These are phyloP conservation scores for Sclerodermus sp. DNA, from an alignment of 2,888 invertebrate species.

Conservation along the genomic window DNA sequence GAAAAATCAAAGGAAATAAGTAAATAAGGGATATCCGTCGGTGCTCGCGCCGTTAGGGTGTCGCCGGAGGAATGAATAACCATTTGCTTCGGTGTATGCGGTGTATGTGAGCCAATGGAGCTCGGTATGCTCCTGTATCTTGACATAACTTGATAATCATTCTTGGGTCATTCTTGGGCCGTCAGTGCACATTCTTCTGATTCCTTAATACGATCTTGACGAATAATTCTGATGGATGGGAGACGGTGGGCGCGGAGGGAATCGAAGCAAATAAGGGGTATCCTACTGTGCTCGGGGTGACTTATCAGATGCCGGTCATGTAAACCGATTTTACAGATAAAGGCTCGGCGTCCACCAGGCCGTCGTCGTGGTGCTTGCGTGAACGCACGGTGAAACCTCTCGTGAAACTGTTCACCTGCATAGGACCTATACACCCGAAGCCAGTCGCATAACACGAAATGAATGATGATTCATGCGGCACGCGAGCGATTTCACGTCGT, in stretches of 20 bases:
- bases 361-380: constrained; percentile 4
- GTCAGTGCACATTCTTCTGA: too few relatives aligned
- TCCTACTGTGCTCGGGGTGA: constrained; percentile 25
- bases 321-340: constrained; percentile 44
- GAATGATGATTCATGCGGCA: constrained; percentile 54
- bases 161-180: too few relatives aligned
- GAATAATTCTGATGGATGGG: neutral
- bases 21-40: too few relatives aligned
- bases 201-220: neutral
- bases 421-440: constrained; percentile 16
- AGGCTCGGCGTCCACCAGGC: constrained; percentile 32
- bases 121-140: too few relatives aligned
- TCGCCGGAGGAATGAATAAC: too few relatives aligned
- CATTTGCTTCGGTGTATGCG: too few relatives aligned
- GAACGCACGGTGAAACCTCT: constrained; percentile 3
- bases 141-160: too few relatives aligned
- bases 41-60: too few relatives aligned
- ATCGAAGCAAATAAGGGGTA: constrained; percentile 39
- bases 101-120: too few relatives aligned
- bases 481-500: constrained; percentile 48
- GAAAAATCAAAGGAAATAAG: too few relatives aligned
- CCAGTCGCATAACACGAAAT: constrained; percentile 43
- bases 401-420: constrained; percentile 16
- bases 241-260: neutral
- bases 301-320: constrained; percentile 46